Evolutionary conservation across 1,140 invertebrate species (phyloP).

Genomic region (Platyura marginata): DNA sequence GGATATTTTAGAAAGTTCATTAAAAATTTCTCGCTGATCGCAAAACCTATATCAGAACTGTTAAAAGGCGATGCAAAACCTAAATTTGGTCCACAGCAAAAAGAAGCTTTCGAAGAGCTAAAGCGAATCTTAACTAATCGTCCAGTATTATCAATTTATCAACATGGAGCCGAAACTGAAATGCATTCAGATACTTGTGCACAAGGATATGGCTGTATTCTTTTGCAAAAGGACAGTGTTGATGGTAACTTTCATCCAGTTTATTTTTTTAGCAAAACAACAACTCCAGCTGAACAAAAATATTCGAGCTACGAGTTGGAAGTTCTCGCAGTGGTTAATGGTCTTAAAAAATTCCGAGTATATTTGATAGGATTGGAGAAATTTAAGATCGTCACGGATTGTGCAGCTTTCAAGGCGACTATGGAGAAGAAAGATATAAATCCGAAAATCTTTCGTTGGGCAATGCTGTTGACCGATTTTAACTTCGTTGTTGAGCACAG

Average conservation of each 20-base stretch:
- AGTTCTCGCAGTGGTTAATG: constrained; percentile 10
- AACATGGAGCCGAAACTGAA: constrained; percentile 2
- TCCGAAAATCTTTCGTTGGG: constrained; percentile 12
- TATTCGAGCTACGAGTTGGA: constrained; percentile 15
- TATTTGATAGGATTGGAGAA: constrained; percentile 22
- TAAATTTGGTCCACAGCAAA: not conserved
- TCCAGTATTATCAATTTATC: constrained; percentile 7
- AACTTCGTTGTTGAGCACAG: constrained; percentile 11
- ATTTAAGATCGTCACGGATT: constrained; percentile 13
- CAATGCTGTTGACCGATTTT: constrained; percentile 11
- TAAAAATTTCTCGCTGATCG: constrained; percentile 6
- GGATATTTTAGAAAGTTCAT: too few species aligned
- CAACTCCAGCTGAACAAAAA: constrained; percentile 10
- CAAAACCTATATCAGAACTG: not conserved
- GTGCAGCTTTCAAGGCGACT: constrained; percentile 15
- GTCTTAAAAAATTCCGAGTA: constrained; percentile 11
- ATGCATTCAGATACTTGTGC: constrained; percentile 11
- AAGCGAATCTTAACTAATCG: too few species aligned
- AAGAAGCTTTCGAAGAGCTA: constrained; percentile 3
- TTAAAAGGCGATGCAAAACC: not conserved
- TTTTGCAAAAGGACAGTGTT: constrained; percentile 9
- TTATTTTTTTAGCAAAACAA: constrained; percentile 13
- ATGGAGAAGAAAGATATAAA: constrained; percentile 13
- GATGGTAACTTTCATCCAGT: constrained; percentile 14
- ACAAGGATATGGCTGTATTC: constrained; percentile 13